Percentiles rank a stretch among this genome's conserved stretches.
Evolutionary conservation across 2,113 vertebrate genomes (phyloP).

Genomic region (Herpetotheres cachinnans): DNA sequence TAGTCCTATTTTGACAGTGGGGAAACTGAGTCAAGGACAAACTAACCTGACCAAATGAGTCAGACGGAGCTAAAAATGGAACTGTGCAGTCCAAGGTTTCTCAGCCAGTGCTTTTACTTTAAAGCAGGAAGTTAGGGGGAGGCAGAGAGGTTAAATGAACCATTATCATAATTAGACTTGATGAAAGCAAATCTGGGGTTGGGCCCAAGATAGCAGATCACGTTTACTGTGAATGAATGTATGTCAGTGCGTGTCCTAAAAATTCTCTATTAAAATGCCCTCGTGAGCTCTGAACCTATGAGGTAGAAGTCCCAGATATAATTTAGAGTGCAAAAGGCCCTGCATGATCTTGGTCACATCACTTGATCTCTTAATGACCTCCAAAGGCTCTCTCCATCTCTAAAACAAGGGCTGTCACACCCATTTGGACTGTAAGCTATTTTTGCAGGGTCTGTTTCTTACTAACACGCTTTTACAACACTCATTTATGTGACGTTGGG

Average conservation of each 20-base stretch:
- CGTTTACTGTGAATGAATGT: slow-evolving; percentile 53
- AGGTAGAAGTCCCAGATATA: slow-evolving; percentile 7
- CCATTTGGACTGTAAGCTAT: neutral
- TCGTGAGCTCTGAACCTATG: neutral
- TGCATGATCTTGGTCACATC: slow-evolving; percentile 26
- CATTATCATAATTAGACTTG: slow-evolving; percentile 64
- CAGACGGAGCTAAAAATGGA: slow-evolving; percentile 64
- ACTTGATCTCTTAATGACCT: slow-evolving; percentile 34
- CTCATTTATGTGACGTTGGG: neutral
- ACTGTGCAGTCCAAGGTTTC: slow-evolving; percentile 54
- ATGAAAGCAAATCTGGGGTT: slow-evolving; percentile 61
- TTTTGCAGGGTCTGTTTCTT: slow-evolving; percentile 16
- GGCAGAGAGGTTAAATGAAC: slow-evolving; percentile 64
- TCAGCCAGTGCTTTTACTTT: slow-evolving; percentile 26
- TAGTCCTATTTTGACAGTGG: slow-evolving; percentile 43
- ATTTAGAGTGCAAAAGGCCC: slow-evolving; percentile 30
- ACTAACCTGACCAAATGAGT: slow-evolving; percentile 51
- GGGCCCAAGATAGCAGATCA: slow-evolving; percentile 61
- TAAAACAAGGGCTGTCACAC: slow-evolving; percentile 2
- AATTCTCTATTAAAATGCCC: slow-evolving; percentile 37
- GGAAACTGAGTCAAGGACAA: slow-evolving; percentile 69
- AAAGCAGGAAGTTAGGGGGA: slow-evolving; percentile 48
- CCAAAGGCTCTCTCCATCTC: slow-evolving; percentile 1
- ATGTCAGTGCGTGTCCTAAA: slow-evolving; percentile 11
- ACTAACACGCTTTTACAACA: neutral